Conservation (phyloP, 2,888 invertebrate species). For the Mythimna lalbum region DNA sequence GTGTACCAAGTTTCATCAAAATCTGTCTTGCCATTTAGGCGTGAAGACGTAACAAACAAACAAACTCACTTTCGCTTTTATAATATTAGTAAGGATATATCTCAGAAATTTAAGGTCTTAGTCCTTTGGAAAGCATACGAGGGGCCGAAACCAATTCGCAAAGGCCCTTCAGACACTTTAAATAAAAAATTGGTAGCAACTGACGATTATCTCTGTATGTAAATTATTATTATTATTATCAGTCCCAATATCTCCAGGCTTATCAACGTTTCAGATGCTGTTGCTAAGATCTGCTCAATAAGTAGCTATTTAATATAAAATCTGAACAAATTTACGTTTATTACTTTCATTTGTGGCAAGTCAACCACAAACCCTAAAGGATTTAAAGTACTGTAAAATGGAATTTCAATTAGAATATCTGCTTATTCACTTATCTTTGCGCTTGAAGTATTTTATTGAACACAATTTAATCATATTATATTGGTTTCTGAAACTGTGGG, state of each 20-base stretch:
- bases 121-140: too few relatives aligned
- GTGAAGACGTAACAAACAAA: too few relatives aligned
- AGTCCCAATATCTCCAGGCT: neutral
- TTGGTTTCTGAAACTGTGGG: constrained; percentile 3
- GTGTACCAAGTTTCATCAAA: too few relatives aligned
- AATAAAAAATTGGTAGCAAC: too few relatives aligned
- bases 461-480: constrained; percentile 21
- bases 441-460: constrained; percentile 19
- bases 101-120: too few relatives aligned
- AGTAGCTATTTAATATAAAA: constrained; percentile 13
- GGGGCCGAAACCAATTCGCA: too few relatives aligned
- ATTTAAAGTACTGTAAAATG: constrained; percentile 16
- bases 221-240: too few relatives aligned
- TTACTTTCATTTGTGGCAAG: constrained; percentile 9
- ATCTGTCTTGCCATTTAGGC: too few relatives aligned
- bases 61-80: too few relatives aligned
- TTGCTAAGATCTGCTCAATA: neutral
- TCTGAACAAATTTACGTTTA: constrained; percentile 6
- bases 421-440: constrained; percentile 8
- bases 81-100: too few relatives aligned
- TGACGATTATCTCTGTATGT: too few relatives aligned
- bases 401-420: constrained; percentile 28
- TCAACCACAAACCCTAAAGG: constrained; percentile 3
- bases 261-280: neutral
- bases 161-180: too few relatives aligned